Evolutionary conservation across 2,888 invertebrate species (phyloP).

Genomic region (Drymonia ruficornis): DNA sequence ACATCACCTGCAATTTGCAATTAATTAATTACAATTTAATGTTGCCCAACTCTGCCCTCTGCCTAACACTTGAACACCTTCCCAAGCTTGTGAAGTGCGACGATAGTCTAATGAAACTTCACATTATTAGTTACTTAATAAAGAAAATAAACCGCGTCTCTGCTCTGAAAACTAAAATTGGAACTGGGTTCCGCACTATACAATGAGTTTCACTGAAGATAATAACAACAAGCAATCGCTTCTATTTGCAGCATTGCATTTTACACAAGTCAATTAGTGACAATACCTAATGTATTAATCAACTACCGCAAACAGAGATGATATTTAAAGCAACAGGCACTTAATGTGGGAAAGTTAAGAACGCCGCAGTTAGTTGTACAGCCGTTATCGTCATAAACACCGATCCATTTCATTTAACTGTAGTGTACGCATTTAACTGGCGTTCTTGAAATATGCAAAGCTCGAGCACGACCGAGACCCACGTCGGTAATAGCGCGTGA

Average conservation of each 20-base stretch:
- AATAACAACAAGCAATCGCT: not conserved
- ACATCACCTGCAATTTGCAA: too few species aligned
- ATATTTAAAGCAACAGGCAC: slow-evolving; percentile 48
- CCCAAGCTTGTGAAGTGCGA: too few species aligned
- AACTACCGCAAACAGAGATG: slow-evolving; percentile 48
- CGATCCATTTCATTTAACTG: slow-evolving; percentile 76
- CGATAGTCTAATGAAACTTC: too few species aligned
- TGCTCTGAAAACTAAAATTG: too few species aligned
- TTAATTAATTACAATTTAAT: too few species aligned
- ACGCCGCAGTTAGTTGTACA: slow-evolving; percentile 49
- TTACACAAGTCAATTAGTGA: not conserved
- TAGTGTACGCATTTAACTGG: slow-evolving; percentile 72
- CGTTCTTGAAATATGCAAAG: slow-evolving; percentile 81
- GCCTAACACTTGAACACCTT: too few species aligned
- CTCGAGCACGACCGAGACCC: slow-evolving; percentile 69
- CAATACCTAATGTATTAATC: slow-evolving; percentile 24
- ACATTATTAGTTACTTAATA: too few species aligned
- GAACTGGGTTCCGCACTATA: too few species aligned
- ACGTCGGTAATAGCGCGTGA: slow-evolving; percentile 73
- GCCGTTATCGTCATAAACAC: slow-evolving; percentile 66
- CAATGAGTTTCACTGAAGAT: too few species aligned
- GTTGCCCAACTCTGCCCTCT: too few species aligned
- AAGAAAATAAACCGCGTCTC: too few species aligned
- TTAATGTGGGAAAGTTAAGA: slow-evolving; percentile 63
- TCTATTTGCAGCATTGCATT: not conserved